Base-by-base conservation (phyloP, 2,113 vertebrate species). In the Leptodactylus fuscus region DNA sequence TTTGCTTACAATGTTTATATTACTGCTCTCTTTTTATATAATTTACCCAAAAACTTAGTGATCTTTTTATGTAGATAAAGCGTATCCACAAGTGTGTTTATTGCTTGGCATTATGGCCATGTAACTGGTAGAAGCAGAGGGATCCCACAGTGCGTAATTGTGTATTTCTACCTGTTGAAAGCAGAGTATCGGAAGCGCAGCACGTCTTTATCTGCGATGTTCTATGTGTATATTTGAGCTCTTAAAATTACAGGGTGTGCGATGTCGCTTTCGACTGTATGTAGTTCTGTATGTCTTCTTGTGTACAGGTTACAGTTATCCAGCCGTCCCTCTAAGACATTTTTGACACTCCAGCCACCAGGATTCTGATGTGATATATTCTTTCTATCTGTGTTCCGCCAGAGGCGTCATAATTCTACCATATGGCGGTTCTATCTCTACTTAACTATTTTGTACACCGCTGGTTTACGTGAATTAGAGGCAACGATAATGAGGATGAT, bases 381-480 rank as follows among this genome's bases (percentile, higher is more conserved):
- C 18, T 69, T 38, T 36, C 18, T 38, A 38, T 69, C 38, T 69
- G 32, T 69, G 22, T 20, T 36, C 32, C 20, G 65, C 65, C 65
- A 38, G 32, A 69, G 32, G 65, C 65, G 29, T 69, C 34, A 69
- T 69, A 69, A 38, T 69, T 38, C 34, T 38, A 4, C 65, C 65
- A 69, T 69, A 69, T 69, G 34, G 32, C 18, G 8, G 65, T 36
- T 5, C 20, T 7, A 38, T 69, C 18, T 69, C 65, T 69, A 22
- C 15, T 69, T 36, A 22, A 38, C 65, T 22, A 22, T 69, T 69
- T 22, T 22, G 16, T 20, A 69, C 18, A 69, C 65, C 22, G 65
- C 34, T 22, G 18, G 32, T 69, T 69, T 69, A 36, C 22, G 65
- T 36, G 65, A 69, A 69, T 69, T 69, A 36, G 65, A 69, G 65